These are phyloP conservation scores for Venustaconcha ellipsiformis DNA, from an alignment of 1,140 invertebrate genomes.

Conservation along the genomic window DNA sequence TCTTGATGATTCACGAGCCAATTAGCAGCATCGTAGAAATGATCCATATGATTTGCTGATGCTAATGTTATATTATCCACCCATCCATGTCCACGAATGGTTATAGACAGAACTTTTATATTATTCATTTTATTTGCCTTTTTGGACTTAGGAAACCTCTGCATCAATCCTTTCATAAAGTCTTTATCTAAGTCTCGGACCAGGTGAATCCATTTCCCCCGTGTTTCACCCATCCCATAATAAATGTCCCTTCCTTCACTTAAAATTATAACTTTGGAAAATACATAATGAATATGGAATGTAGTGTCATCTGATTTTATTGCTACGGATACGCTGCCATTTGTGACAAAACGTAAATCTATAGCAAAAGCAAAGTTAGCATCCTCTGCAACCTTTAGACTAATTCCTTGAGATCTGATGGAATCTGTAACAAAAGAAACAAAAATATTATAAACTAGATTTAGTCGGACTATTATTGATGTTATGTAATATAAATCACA, in stretches of 20 bases:
- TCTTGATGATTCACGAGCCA: constrained; percentile 96
- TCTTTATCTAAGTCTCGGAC: constrained; percentile 92
- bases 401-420: constrained; percentile 76
- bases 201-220: constrained; percentile 82
- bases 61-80: constrained; percentile 65
- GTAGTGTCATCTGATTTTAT: constrained; percentile 80
- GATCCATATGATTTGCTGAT: constrained; percentile 78
- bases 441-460: neutral
- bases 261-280: constrained; percentile 79
- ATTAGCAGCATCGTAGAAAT: constrained; percentile 92
- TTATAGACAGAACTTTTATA: constrained; percentile 59
- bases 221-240: constrained; percentile 82
- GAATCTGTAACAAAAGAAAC: constrained; percentile 69
- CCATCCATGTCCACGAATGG: constrained; percentile 80
- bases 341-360: constrained; percentile 78
- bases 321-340: constrained; percentile 84
- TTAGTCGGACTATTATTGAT: neutral
- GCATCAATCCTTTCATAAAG: constrained; percentile 86
- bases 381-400: constrained; percentile 77
- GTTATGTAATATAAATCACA: neutral
- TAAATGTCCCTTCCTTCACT: constrained; percentile 81
- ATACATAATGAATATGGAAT: constrained; percentile 87
- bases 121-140: constrained; percentile 51
- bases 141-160: constrained; percentile 54
- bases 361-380: constrained; percentile 76